Base-by-base conservation (phyloP, 2,888 invertebrate species). In the Ellobium chinense region DNA sequence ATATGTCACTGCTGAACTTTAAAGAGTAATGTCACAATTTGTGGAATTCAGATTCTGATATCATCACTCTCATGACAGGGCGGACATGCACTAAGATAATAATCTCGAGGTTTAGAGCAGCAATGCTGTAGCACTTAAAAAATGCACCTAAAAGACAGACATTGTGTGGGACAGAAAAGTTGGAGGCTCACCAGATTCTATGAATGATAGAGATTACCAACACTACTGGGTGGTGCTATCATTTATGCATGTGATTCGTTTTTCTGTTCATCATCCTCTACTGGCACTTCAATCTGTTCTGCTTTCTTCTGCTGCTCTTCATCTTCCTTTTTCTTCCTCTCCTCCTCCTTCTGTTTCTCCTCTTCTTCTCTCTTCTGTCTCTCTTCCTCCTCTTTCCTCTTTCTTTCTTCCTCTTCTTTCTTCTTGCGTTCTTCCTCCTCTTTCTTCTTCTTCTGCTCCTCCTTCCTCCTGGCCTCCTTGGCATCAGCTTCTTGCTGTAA, bases 361-460 rank as follows among this genome's bases (percentile, higher is more conserved):
- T 46, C 56, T 73, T 46, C 9, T 46, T 18, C 68, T 54, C 62
- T 58, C 34, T 69, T 36, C 56, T 58, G n/a, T 75, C 58, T 36
- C 27, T 62, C 21, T 34, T 37, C 34, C 12, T 60, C 36, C 58
- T n/a, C 54, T 18, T 66, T 68, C 69, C 68, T 74, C 65, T 69
- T 12, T 29, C 27, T 62, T 54, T 54, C 54, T 31, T 37, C 66
- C 24, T 76, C 58, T n/a, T 9, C 56, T 18, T 75, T n/a, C 24
- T 34, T 70, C 63, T 69, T 68, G 7, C 14, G 9, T 29, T 60
- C 29, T n/a, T 14, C 31, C 34, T 70, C 37, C 9, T 37, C 34
- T 34, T 72, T 24, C 21, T 68, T 36, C 27, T 68, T n/a, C 27
- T 39, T 36, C 75, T 76, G 29, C 66, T 56, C 58, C 34, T 78